Conservation (phyloP, 2,888 invertebrate species). For the Diarsia brunnea region DNA sequence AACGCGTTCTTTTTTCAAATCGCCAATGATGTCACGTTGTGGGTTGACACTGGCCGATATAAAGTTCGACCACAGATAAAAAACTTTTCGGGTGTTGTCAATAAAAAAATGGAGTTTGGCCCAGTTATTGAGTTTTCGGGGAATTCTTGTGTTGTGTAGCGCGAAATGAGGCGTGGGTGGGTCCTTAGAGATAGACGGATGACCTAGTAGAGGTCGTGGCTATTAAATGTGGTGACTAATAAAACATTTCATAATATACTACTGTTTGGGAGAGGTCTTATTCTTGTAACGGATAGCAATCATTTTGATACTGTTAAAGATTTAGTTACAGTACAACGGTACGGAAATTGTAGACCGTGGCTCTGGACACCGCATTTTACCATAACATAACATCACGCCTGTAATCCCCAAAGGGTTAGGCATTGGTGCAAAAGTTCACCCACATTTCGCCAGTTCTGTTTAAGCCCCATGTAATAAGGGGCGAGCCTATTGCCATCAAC, state of each 20-base stretch:
- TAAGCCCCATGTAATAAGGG: too few relatives aligned
- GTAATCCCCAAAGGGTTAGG: too few relatives aligned
- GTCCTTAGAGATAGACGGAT: slow-evolving; percentile 22
- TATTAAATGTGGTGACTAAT: slow-evolving; percentile 15
- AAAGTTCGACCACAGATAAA: slow-evolving; percentile 54
- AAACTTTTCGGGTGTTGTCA: slow-evolving; percentile 50
- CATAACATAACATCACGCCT: too few relatives aligned
- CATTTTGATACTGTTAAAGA: neutral
- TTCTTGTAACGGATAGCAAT: neutral
- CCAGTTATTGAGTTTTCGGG: slow-evolving; percentile 34
- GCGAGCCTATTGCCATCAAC: too few relatives aligned
- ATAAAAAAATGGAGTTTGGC: slow-evolving; percentile 48
- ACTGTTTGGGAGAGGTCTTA: neutral
- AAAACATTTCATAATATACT: slow-evolving; percentile 15
- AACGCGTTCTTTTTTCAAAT: slow-evolving; percentile 72
- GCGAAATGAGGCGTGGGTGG: slow-evolving; percentile 32
- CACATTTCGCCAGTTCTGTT: too few relatives aligned
- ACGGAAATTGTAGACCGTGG: too few relatives aligned
- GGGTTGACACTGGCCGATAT: slow-evolving; percentile 68
- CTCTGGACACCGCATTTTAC: neutral
- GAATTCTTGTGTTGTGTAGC: slow-evolving; percentile 36
- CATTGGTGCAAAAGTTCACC: too few relatives aligned
- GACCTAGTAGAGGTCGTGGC: slow-evolving; percentile 37
- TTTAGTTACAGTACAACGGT: too few relatives aligned
- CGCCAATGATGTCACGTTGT: slow-evolving; percentile 67